Conservation (phyloP, 2,113 vertebrate species). For the Thunnus thynnus region DNA sequence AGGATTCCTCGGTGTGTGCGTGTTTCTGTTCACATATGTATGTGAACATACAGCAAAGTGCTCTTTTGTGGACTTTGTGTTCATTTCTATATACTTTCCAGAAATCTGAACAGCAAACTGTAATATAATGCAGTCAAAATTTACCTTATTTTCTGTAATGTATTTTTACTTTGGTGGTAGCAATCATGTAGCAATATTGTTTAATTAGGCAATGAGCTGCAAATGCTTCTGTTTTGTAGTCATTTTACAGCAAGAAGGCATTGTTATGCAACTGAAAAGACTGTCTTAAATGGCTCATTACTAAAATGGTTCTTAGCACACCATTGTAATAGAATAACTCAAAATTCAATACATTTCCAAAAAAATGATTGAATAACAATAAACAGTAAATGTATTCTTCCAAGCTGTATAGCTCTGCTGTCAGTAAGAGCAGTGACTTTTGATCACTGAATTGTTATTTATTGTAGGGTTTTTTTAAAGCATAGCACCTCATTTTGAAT, state of each 20-base stretch:
- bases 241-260: too few species aligned
- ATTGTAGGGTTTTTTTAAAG: background rate
- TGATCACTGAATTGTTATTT: constrained; percentile 22
- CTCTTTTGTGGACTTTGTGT: constrained; percentile 9
- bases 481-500: constrained; percentile 12
- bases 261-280: too few species aligned
- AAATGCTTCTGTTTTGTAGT: too few species aligned
- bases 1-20: constrained; percentile 17
- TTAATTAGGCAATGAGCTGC: background rate
- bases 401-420: background rate
- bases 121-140: background rate
- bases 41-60: constrained; percentile 15
- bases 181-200: background rate
- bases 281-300: background rate
- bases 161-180: background rate
- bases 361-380: constrained; percentile 2
- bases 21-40: background rate
- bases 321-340: background rate
- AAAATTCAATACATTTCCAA: constrained; percentile 17
- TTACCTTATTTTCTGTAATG: background rate
- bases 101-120: background rate
- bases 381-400: background rate
- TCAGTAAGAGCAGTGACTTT: background rate
- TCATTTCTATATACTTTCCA: background rate
- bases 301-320: background rate